These are phyloP conservation scores for Siniperca chuatsi DNA, from an alignment of 2,113 vertebrate genomes.

Conservation along the genomic window DNA sequence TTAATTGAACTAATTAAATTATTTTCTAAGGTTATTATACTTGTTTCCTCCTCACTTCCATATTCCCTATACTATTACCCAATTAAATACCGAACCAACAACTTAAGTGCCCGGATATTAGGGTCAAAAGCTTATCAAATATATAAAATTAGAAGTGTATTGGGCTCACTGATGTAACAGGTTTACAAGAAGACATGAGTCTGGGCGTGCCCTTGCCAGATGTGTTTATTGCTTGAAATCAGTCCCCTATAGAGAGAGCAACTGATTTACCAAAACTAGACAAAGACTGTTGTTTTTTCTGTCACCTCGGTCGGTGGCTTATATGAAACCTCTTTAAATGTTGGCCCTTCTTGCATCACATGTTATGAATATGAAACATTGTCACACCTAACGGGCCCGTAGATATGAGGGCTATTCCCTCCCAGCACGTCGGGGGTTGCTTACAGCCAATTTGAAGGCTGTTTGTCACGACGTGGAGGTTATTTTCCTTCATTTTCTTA, in stretches of 20 bases:
- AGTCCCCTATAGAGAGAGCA: slow-evolving; percentile 1
- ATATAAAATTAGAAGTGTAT: neutral
- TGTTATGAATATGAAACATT: neutral
- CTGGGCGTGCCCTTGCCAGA: slow-evolving; percentile 79
- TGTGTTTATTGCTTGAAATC: slow-evolving; percentile 44
- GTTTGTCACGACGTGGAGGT: slow-evolving; percentile 24
- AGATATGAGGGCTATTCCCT: neutral
- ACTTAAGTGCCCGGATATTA: no score
- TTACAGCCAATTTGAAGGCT: neutral
- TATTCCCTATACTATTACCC: neutral
- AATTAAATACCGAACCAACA: neutral
- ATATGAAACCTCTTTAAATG: neutral
- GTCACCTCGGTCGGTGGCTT: neutral
- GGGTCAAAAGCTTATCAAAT: neutral
- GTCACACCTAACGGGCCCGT: neutral
- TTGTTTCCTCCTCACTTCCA: neutral
- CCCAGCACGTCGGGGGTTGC: neutral
- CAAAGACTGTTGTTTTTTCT: neutral
- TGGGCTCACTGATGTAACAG: neutral
- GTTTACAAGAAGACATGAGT: slow-evolving; percentile 26
- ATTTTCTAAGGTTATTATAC: neutral
- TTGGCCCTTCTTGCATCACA: no score
- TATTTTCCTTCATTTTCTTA: neutral
- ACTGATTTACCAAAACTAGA: slow-evolving; percentile 35
- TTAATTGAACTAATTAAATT: no score